Percentiles rank a stretch among this genome's conserved stretches.
phyloP scores from a whole-genome alignment of 2,797 vertebrate species.

The Limnodromus scolopaceus region DNA sequence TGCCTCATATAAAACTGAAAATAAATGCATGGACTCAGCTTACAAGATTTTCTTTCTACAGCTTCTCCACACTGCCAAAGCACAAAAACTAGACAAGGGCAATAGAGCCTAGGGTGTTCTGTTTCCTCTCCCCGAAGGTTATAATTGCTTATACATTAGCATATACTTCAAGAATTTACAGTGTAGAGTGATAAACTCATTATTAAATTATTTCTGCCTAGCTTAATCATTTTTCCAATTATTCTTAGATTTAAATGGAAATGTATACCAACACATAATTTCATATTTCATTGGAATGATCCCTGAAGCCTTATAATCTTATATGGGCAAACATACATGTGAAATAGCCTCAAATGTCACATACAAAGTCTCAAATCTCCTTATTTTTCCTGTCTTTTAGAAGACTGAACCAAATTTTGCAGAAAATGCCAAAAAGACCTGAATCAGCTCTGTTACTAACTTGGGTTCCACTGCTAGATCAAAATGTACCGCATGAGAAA shows the following conservation, averaged over 20 bases:
- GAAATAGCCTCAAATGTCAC: not conserved
- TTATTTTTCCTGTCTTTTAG: not conserved
- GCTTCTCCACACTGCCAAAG: not conserved
- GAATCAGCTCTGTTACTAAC: not conserved
- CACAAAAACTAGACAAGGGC: not conserved
- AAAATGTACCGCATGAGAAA: not conserved
- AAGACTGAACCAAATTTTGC: not conserved
- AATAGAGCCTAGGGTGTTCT: not conserved
- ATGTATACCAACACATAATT: not conserved
- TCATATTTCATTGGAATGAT: not conserved
- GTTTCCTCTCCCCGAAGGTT: not conserved
- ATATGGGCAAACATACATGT: not conserved
- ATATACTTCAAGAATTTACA: constrained; percentile 14
- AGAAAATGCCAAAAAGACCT: not conserved
- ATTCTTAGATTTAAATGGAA: not conserved
- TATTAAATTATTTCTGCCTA: not conserved
- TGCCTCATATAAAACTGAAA: constrained; percentile 39
- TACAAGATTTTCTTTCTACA: not conserved
- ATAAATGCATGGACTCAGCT: not conserved
- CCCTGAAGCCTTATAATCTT: not conserved
- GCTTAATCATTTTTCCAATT: not conserved
- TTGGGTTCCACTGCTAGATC: not conserved
- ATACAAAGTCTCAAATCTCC: not conserved
- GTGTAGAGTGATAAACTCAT: not conserved
- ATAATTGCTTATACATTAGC: not conserved